Evolutionary conservation across 2,797 vertebrate species (phyloP), one percentile per base, ranked within the genome.

Genomic region (Avahi laniger): DNA sequence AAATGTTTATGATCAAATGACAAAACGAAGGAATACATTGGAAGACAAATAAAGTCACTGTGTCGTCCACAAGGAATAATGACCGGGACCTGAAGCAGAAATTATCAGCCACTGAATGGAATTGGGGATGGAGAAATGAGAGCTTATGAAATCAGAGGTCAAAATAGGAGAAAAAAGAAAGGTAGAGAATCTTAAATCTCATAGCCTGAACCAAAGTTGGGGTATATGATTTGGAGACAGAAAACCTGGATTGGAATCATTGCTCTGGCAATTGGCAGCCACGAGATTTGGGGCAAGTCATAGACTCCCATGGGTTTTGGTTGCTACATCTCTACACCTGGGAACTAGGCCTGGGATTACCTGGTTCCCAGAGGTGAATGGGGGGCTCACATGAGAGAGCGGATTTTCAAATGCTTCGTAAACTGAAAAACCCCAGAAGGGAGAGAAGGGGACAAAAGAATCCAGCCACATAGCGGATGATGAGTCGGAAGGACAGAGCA

Each of bases 401-500:
- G 5, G 22, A 59, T 75, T 94, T 80, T 67, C 17, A 83, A 96
- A 76, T 91, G 63, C 50, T 96, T 89, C 78, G 12, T 72, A 80
- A 95, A 91, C 73, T 54, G 30, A 94, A 96, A 95, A 73, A 81
- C 17, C 61, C 35, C 88, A 78, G 78, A 59, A 83, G 13, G 12
- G 48, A 28, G 24, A 76, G 38, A 89, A 4, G 11, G 61, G 33
- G 59, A 18, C 22, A 70, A n/a, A 43, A 75, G 22, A 93, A 59
- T 96, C 85, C n/a, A 81, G 76, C 87, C 89, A 94, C 2, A 0
- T 26, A 94, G 82, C 57, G 0, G 63, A 65, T 14, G 17, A 70
- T 92, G 96, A 96, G 38, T 97, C 96, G 96, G 91, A 94, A 54
- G 81, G n/a, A 78, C 52, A 28, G 30, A 5, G 26, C n/a, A 61